Percentiles rank a stretch among this genome's conserved stretches.
Evolutionary conservation across 2,888 invertebrate species (phyloP).

Genomic region (Acanthosepion esculentum): DNA sequence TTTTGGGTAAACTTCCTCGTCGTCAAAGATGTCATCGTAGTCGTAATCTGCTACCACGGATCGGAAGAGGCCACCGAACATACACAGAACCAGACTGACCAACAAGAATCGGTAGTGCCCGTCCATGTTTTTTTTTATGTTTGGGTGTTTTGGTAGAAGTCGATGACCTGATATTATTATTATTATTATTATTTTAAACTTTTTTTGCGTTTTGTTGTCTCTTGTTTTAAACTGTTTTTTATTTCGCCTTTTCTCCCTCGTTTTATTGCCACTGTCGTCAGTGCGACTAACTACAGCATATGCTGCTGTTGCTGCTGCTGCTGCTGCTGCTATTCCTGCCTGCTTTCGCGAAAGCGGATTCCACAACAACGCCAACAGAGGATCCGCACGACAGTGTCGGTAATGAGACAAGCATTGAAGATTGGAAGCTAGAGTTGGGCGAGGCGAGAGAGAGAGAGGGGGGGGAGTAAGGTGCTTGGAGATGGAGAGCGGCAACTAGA

Average conservation of each 20-base stretch:
- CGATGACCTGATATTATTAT: no score
- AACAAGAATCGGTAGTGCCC: no score
- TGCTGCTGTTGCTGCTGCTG: neutral
- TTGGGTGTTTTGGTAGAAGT: no score
- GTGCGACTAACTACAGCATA: neutral
- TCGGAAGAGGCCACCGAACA: neutral
- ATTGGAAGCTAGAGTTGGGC: neutral
- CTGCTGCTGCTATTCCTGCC: neutral
- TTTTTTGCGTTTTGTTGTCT: neutral
- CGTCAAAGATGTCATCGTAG: conserved; percentile 5
- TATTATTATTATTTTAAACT: no score
- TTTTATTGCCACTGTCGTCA: neutral
- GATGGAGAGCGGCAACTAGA: neutral
- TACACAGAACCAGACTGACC: neutral
- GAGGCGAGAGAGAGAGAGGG: neutral
- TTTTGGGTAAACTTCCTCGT: neutral
- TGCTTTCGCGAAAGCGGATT: neutral
- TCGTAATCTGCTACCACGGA: neutral
- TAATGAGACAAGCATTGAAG: conserved; percentile 22
- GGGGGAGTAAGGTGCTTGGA: neutral
- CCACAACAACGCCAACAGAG: conserved; percentile 33
- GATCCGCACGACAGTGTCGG: conserved; percentile 33
- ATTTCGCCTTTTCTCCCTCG: neutral
- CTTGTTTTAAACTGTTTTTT: neutral
- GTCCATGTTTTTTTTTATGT: no score